These are phyloP conservation scores for Gallirallus australis DNA, from an alignment of 2,797 vertebrate species.

Conservation along the genomic window DNA sequence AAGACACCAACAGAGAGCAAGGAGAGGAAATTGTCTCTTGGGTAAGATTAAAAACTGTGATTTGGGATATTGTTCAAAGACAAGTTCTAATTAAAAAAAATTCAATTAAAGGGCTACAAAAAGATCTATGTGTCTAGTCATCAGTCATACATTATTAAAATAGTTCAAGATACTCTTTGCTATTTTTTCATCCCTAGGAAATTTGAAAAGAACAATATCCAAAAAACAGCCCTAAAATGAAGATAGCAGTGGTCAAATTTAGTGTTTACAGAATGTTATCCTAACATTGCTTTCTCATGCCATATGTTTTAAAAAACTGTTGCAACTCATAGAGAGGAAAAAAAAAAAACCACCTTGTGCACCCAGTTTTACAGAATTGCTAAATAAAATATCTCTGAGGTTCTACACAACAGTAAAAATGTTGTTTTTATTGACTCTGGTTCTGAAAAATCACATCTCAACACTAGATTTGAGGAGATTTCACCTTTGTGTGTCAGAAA, in stretches of 20 bases:
- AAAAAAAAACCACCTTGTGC: neutral
- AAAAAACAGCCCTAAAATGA: neutral
- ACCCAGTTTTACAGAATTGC: neutral
- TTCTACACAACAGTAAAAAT: neutral
- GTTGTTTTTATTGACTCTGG: neutral
- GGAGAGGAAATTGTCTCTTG: constrained; percentile 59
- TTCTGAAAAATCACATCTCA: neutral
- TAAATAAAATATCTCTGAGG: neutral
- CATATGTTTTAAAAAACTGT: neutral
- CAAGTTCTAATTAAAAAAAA: constrained; percentile 20
- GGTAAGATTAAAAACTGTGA: constrained; percentile 53
- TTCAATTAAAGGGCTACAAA: constrained; percentile 26
- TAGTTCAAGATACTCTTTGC: neutral
- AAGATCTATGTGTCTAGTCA: neutral
- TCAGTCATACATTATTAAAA: constrained; percentile 56
- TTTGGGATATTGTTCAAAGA: neutral
- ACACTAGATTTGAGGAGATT: neutral
- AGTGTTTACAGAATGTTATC: neutral
- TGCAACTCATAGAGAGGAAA: neutral
- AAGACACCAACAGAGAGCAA: neutral
- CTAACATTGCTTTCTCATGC: neutral
- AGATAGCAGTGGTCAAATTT: neutral
- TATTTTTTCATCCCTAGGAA: neutral
- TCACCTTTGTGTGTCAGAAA: neutral
- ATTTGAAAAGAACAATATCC: neutral